phyloP scores from a whole-genome alignment of 1,140 invertebrate genomes.

The Dreissena polymorpha region DNA sequence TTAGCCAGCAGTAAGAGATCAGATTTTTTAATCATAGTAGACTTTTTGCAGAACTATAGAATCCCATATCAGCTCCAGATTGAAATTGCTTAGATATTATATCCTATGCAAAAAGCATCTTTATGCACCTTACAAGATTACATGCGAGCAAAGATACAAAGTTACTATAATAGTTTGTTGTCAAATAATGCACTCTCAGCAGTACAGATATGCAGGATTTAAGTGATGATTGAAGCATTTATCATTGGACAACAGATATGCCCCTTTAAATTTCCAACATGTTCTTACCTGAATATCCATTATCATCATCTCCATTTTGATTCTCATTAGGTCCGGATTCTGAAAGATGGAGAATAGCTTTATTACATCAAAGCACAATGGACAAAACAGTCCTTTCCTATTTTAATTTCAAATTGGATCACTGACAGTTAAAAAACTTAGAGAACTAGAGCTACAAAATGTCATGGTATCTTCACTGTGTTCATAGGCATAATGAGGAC shows the following conservation, averaged over 20 bases:
- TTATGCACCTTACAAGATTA: background rate
- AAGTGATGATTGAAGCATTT: background rate
- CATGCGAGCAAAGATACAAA: background rate
- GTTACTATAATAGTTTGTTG: background rate
- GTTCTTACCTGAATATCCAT: conserved; percentile 87
- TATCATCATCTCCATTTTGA: conserved; percentile 94
- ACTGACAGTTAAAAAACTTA: too few species aligned
- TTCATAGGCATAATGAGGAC: too few species aligned
- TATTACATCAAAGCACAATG: background rate
- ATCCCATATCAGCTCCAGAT: too few species aligned
- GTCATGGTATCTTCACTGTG: too few species aligned
- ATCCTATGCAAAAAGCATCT: background rate
- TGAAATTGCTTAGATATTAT: too few species aligned
- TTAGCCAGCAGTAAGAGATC: background rate
- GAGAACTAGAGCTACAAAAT: too few species aligned
- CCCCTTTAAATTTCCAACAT: background rate
- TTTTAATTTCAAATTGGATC: too few species aligned
- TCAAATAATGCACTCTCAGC: background rate
- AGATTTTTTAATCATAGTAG: background rate
- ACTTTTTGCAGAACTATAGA: background rate
- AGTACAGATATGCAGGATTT: background rate
- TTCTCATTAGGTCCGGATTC: conserved; percentile 89
- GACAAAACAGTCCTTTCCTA: too few species aligned
- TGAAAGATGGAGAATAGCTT: conserved; percentile 61
- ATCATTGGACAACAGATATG: background rate